phyloP scores from a whole-genome alignment of 2,797 vertebrate genomes.

The Acipenser ruthenus region DNA sequence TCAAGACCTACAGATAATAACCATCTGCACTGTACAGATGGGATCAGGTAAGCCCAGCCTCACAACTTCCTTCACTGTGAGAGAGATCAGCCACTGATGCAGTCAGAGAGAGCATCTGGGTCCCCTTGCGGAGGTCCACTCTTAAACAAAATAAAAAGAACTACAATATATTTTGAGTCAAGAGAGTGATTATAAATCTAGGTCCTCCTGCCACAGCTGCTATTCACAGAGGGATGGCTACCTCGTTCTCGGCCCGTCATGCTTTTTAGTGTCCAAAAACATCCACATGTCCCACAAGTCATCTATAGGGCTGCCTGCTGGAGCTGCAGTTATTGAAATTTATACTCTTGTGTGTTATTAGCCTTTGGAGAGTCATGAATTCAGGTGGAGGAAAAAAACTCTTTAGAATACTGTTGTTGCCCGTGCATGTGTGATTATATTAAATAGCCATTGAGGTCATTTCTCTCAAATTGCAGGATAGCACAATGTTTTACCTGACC shows the following conservation, averaged over 20 bases:
- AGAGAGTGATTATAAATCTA: constrained; percentile 42
- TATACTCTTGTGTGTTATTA: background rate
- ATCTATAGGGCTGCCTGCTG: background rate
- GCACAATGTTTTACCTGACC: too few relatives aligned
- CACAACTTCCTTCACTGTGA: constrained; percentile 16
- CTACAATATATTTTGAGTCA: constrained; percentile 49
- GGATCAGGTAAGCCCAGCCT: constrained; percentile 40
- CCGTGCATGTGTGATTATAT: background rate
- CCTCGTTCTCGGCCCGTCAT: constrained; percentile 44
- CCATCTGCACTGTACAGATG: constrained; percentile 42
- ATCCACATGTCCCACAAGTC: constrained; percentile 43
- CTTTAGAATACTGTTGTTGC: background rate
- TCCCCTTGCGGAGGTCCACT: constrained; percentile 16
- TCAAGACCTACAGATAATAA: constrained; percentile 22
- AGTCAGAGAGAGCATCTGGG: constrained; percentile 16
- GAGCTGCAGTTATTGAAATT: background rate
- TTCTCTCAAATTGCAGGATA: too few relatives aligned
- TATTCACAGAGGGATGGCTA: constrained; percentile 44
- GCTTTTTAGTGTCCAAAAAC: constrained; percentile 46
- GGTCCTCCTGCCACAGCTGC: constrained; percentile 42
- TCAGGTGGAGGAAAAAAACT: background rate
- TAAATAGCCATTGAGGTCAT: background rate
- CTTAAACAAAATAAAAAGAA: constrained; percentile 29
- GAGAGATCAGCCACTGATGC: constrained; percentile 10
- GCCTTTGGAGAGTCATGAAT: background rate